A percentile compares a stretch with the other conserved stretches of the same genome.
These are phyloP conservation scores for Drosophila antonietae DNA, from an alignment of 2,888 invertebrate species.

Conservation along the genomic window DNA sequence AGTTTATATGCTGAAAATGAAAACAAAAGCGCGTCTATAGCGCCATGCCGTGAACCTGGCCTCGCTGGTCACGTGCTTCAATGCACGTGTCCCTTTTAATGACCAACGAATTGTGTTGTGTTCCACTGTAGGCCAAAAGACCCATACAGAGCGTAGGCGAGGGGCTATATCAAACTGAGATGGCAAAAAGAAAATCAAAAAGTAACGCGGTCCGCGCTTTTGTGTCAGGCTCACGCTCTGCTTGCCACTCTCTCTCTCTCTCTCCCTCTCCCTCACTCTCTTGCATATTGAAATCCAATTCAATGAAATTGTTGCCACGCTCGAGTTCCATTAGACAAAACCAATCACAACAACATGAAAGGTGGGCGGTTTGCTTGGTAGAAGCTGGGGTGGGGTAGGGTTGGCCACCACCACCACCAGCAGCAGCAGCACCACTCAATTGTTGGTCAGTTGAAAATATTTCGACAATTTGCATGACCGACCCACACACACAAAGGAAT, in stretches of 20 bases:
- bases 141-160: not conserved
- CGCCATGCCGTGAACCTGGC: slow-evolving; percentile 58
- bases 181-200: slow-evolving; percentile 56
- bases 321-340: slow-evolving; percentile 83
- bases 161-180: not conserved
- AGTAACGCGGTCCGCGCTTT: slow-evolving; percentile 55
- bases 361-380: slow-evolving; percentile 26
- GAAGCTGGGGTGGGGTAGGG: not conserved
- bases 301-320: slow-evolving; percentile 78
- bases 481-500: slow-evolving; percentile 65
- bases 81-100: slow-evolving; percentile 84
- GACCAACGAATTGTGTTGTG: slow-evolving; percentile 81
- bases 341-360: slow-evolving; percentile 76
- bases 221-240: slow-evolving; percentile 21
- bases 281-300: slow-evolving; percentile 82
- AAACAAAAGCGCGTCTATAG: slow-evolving; percentile 65
- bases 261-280: not conserved
- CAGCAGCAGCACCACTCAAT: slow-evolving; percentile 69
- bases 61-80: slow-evolving; percentile 82
- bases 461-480: slow-evolving; percentile 78
- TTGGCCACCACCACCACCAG: slow-evolving; percentile 56
- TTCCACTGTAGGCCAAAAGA: slow-evolving; percentile 17
- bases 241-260: not conserved
- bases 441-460: slow-evolving; percentile 78
- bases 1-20: slow-evolving; percentile 64